Evolutionary conservation across 2,797 vertebrate genomes (phyloP).

Genomic region (Galagoides demidoff): DNA sequence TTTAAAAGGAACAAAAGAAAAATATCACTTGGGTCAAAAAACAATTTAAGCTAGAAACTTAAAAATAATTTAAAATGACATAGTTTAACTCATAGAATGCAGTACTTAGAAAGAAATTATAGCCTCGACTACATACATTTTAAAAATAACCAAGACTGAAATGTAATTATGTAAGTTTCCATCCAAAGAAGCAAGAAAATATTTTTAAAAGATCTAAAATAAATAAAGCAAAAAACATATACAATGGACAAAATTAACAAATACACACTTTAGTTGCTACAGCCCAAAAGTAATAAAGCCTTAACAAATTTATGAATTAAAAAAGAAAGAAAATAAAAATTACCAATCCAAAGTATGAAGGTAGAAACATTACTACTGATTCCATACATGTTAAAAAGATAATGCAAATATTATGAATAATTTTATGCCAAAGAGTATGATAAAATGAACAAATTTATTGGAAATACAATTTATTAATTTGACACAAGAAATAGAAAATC

Average conservation of each 20-base stretch:
- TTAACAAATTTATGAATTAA: neutral
- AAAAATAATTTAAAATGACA: slow-evolving; percentile 7
- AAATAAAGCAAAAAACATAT: neutral
- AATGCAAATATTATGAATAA: neutral
- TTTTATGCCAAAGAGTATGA: neutral
- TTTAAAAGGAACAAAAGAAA: slow-evolving; percentile 3
- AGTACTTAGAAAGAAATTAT: neutral
- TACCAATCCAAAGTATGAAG: neutral
- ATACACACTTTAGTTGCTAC: neutral
- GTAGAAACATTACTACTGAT: neutral
- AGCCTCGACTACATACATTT: neutral
- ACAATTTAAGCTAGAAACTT: slow-evolving; percentile 34
- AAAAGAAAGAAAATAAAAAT: neutral
- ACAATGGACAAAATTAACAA: neutral
- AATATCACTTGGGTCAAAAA: neutral
- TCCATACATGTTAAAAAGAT: neutral
- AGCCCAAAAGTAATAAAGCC: neutral
- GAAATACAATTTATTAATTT: neutral
- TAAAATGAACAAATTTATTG: neutral
- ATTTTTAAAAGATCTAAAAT: neutral
- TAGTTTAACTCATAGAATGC: neutral
- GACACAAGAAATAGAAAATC: neutral
- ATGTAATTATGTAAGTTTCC: neutral
- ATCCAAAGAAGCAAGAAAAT: slow-evolving; percentile 9
- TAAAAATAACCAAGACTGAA: neutral